Base-by-base conservation (phyloP, 1,140 invertebrate species). In the Calliphora vicina region DNA sequence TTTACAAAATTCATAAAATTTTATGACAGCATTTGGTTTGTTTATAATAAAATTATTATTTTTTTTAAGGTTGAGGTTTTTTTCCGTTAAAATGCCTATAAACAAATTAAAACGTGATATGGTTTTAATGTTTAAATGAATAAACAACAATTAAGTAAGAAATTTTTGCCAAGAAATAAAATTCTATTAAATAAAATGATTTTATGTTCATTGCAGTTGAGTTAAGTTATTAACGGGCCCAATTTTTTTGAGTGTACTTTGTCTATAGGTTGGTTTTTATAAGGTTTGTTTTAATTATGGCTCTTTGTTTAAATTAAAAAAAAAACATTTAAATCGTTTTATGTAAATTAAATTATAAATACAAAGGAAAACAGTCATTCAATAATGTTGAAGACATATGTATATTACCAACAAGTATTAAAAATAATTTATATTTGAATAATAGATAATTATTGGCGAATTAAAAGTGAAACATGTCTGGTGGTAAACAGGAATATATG, bases 21-120 rank as follows among this genome's bases (percentile, higher is more conserved):
- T 50, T 10, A 50, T 50, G 45, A 12, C 45, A 50, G 13, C 35
- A 35, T 57, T 57, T 17, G 0, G n/a, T 67, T 67, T 23, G 61
- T 67, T 20, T 23, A 67, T 67, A 67, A 67, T 67, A 23, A 67
- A 67, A 67, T 67, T 25, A 67, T 67, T 25, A 23, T 67, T 23
- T 23, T 2, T 67, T 67, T 67, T 23, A 67, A 67, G 61, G 61
- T 67, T 67, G 25, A 20, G 20, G 50, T 67, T 10, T 67, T 25
- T 67, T 23, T 67, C 61, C 23, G 2, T 67, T 67, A 2, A 2
- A 15, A 57, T 15, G 45, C 15, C 50, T 57, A 57, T 57, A 57
- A 57, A 57, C 50, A 67, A 67, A 67, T 67, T 20, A 67, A 25
- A 67, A 67, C 61, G 61, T 67, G 61, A 67, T 67, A 23, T 67